Evolutionary conservation across 2,888 invertebrate species (phyloP), one percentile per base, ranked within the genome.

Genomic region (Ophraella communa): DNA sequence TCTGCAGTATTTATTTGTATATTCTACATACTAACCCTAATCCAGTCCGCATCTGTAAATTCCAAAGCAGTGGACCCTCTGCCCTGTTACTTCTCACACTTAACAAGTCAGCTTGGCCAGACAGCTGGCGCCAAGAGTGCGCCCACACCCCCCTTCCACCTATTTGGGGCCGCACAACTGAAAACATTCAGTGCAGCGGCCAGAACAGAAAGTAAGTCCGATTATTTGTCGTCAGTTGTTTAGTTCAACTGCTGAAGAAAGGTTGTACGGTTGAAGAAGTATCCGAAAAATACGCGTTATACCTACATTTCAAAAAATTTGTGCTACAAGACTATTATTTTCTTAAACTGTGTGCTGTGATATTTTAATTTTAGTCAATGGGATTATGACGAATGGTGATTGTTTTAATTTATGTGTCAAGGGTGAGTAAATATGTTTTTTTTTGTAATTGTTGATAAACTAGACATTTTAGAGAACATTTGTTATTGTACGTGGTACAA

Each of bases 71-170:
- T 77, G 85, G 84, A 77, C 84, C 65, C 60, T 65, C 62, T 59
- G 70, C 63, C 70, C 85, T 75, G 85, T 83, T 68, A 84, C 83
- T 74, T 86, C 84, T 81, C 83, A 86, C 78, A 83, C 85, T 79
- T 70, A 71, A 70, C 68, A 71, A 71, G 71, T 71, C 71, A 70
- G 69, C 67, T 57, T 70, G 73, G 72, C 86, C 79, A 84, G 79
- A 79, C 84, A 75, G 77, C 81, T 80, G 73, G 84, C 81, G 69
- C 87, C 87, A 71, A 82, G 78, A 66, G 79, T 85, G 85, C 80
- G 85, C 82, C 86, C 86, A 85, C 69, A 84, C 85, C 84, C 80
- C 62, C 70, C 85, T 77, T 67, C 73, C 53, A 23, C 62, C 62
- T 11, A 20, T 30, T 58, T 59, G 63, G 56, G 52, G 64, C 65